Base-by-base conservation (phyloP, 2,888 invertebrate species). In the Germaria angustata region DNA sequence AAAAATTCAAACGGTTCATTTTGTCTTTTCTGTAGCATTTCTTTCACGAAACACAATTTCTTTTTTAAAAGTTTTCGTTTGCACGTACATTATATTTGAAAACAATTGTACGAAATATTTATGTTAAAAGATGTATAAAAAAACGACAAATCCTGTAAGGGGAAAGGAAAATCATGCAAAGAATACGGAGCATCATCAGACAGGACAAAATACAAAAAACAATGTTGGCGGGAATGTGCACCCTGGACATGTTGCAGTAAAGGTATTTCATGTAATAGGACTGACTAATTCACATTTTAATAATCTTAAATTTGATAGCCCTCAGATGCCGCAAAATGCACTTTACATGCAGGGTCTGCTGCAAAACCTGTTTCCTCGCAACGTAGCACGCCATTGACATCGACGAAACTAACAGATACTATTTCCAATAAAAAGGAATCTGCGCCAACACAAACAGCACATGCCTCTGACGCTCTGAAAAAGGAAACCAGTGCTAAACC, bases 1-100 rank as follows among this genome's bases (percentile, higher is more conserved):
- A 79, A 82, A 73, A 65, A 51, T 75, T 79, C 75, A 82, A 82
- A 82, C 82, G 82, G 82, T 79, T 79, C 65, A 69, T 78, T 71
- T 32, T 13, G 8, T 66, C 36, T 51, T 34, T 53, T 53, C 22
- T 9, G 9, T 3, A 7, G 57, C 36, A 53, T 44, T 44, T 32
- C 24, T n/a, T n/a, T 15, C 17, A 44, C 1, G 17, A 17, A n/a
- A 41, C 5, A 41, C 15, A 8, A 46, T 79, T 49, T 20, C 32
- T 36, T 9, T 44, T 24, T 46, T 72, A 3, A 0, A 24, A 49
- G 13, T 24, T 13, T 49, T 24, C 11, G 2, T 46, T 7, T 6
- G 5, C 2, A 8, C 5, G 11, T 8, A 2, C 9, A 6, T 7
- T 36, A 9, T 9, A 36, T n/a, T n/a, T 2, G n/a, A 13, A 39